phyloP scores from a whole-genome alignment of 92 coral and sea anemone genomes.

The Diadumene lineata region DNA sequence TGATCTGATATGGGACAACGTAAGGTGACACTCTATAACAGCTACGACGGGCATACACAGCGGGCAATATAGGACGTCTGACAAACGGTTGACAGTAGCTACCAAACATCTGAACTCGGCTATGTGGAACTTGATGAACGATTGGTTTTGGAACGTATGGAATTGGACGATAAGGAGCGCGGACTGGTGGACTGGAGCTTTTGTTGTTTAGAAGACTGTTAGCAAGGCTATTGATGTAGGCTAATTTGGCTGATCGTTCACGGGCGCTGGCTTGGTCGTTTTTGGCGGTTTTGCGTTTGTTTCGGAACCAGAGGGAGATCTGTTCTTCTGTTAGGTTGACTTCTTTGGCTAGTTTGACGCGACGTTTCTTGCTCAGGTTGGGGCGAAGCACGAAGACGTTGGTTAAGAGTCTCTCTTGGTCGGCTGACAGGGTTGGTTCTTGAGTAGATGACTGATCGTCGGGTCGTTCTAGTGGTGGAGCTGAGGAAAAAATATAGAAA shows the following conservation, averaged over 20 bases:
- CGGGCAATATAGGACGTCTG: neutral
- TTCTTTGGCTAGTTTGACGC: constrained; percentile 6
- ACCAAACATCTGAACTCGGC: neutral
- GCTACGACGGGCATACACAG: neutral
- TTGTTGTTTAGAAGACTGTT: constrained; percentile 5
- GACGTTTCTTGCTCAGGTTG: constrained; percentile 15
- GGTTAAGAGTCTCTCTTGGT: constrained; percentile 1
- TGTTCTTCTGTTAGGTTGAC: constrained; percentile 3
- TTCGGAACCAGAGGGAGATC: constrained; percentile 11
- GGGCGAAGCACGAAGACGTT: constrained; percentile 20
- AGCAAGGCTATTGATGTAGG: constrained; percentile 28
- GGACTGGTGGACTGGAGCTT: neutral
- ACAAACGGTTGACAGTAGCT: neutral
- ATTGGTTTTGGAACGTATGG: neutral
- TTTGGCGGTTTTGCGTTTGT: neutral
- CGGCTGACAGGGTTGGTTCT: constrained; percentile 1
- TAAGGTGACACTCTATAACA: neutral
- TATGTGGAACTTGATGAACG: neutral
- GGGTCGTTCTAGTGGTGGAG: neutral
- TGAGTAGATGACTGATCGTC: neutral
- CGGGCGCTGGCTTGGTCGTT: neutral
- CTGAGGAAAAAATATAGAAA: neutral
- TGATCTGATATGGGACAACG: neutral
- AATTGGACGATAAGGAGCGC: neutral
- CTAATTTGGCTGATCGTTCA: constrained; percentile 27